Conservation (phyloP, 2,113 vertebrate genomes). For the Paraplagusia blochii region DNA sequence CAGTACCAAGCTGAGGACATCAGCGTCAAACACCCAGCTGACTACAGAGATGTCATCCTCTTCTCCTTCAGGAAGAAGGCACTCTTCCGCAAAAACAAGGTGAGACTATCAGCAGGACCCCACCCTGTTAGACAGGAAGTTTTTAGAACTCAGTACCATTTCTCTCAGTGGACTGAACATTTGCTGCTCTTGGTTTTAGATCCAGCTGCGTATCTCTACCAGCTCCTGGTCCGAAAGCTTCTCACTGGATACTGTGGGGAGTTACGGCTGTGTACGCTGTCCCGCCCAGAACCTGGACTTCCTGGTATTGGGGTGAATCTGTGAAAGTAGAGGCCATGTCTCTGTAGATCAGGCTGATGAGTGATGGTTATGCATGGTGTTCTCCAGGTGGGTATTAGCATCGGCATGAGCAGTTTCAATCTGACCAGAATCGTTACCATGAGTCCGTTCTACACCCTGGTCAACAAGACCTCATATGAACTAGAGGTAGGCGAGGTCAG, state of each 20-base stretch:
- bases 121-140: too few species aligned
- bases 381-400: slow-evolving; percentile 88
- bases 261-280: slow-evolving; percentile 92
- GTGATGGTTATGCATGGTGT: too few species aligned
- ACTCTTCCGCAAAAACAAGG: slow-evolving; percentile 95
- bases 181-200: slow-evolving; percentile 63
- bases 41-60: slow-evolving; percentile 86
- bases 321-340: neutral
- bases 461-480: slow-evolving; percentile 89
- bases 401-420: slow-evolving; percentile 96
- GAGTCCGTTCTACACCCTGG: slow-evolving; percentile 91
- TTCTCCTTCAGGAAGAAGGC: slow-evolving; percentile 96
- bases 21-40: slow-evolving; percentile 88
- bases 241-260: slow-evolving; percentile 95
- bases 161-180: neutral
- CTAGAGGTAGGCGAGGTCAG: slow-evolving; percentile 91
- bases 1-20: slow-evolving; percentile 90
- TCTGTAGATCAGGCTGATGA: neutral
- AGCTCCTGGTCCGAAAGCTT: slow-evolving; percentile 90
- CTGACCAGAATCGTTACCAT: slow-evolving; percentile 90
- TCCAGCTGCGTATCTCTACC: slow-evolving; percentile 92
- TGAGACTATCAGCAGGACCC: slow-evolving; percentile 56
- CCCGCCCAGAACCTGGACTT: slow-evolving; percentile 85
- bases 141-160: too few species aligned
- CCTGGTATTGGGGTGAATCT: slow-evolving; percentile 82